These are phyloP conservation scores for Tenualosa ilisha DNA, from an alignment of 2,797 vertebrate genomes.

Conservation along the genomic window DNA sequence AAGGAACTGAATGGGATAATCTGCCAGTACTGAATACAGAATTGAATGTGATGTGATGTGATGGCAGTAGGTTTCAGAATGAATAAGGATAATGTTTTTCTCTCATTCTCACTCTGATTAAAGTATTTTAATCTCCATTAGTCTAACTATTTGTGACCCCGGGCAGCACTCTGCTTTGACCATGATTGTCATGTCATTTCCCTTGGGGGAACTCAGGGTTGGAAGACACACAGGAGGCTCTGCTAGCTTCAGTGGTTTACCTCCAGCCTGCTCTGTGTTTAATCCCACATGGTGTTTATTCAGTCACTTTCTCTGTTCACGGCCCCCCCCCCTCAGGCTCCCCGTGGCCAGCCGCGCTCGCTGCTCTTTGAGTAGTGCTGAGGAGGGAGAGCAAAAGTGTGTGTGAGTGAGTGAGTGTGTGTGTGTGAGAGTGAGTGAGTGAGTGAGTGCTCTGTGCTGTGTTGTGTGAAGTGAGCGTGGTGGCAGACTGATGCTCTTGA, in stretches of 20 bases:
- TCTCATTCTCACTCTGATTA: too few relatives aligned
- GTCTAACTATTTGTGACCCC: background rate
- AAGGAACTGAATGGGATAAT: too few relatives aligned
- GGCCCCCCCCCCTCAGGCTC: background rate
- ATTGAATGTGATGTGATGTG: too few relatives aligned
- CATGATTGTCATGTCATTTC: background rate
- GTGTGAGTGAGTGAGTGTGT: background rate
- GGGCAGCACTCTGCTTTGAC: background rate
- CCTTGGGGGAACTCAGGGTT: background rate
- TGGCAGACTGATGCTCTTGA: slow-evolving; percentile 33
- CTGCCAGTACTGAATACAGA: too few relatives aligned
- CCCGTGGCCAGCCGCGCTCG: background rate
- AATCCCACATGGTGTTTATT: background rate
- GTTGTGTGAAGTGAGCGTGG: slow-evolving; percentile 8
- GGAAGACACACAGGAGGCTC: background rate
- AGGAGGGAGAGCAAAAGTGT: background rate
- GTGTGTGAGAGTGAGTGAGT: background rate
- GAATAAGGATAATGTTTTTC: too few relatives aligned
- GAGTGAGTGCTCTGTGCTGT: slow-evolving; percentile 8
- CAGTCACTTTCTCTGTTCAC: background rate
- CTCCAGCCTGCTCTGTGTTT: background rate
- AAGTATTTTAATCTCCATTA: background rate
- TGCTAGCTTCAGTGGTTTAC: background rate
- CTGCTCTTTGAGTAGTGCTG: background rate
- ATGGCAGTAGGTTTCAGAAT: too few relatives aligned